A percentile compares a stretch with the other conserved stretches of the same genome.
Conservation (phyloP, 53 echinoderm and acorn worm species). For the Antedon mediterranea region DNA sequence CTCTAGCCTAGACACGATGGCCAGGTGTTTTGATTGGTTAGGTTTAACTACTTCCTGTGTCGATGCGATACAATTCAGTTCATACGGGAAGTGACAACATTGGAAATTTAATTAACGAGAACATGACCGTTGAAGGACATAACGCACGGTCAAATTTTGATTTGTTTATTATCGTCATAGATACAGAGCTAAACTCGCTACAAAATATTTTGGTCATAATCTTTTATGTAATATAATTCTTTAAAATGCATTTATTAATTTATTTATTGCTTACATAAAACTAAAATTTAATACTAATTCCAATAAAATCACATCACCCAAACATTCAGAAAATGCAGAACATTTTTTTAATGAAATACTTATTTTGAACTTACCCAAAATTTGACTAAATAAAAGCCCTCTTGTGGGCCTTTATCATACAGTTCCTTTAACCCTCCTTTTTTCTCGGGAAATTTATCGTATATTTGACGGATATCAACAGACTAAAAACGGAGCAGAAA, state of each 20-base stretch:
- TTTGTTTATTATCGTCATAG: not conserved
- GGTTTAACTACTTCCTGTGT: not conserved
- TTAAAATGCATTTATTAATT: no score
- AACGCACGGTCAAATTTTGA: not conserved
- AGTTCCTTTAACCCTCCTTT: conserved; percentile 95
- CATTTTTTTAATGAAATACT: no score
- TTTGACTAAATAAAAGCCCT: conserved; percentile 95
- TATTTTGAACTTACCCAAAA: conserved; percentile 97
- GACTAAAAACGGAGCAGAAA: conserved; percentile 29
- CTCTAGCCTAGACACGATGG: not conserved
- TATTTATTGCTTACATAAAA: no score
- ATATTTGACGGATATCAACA: conserved; percentile 95
- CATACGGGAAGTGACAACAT: not conserved
- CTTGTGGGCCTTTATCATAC: conserved; percentile 89
- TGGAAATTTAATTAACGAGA: not conserved
- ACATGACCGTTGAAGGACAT: not conserved
- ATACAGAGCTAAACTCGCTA: no score
- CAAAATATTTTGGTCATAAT: no score
- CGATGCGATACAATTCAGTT: not conserved
- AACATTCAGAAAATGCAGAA: no score
- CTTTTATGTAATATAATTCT: no score
- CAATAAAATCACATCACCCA: no score
- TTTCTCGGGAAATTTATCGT: conserved; percentile 99
- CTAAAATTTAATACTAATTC: no score
- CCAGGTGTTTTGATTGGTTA: not conserved